Conservation (phyloP, 23 tunicate species). For the Clavelina lepadiformis region DNA sequence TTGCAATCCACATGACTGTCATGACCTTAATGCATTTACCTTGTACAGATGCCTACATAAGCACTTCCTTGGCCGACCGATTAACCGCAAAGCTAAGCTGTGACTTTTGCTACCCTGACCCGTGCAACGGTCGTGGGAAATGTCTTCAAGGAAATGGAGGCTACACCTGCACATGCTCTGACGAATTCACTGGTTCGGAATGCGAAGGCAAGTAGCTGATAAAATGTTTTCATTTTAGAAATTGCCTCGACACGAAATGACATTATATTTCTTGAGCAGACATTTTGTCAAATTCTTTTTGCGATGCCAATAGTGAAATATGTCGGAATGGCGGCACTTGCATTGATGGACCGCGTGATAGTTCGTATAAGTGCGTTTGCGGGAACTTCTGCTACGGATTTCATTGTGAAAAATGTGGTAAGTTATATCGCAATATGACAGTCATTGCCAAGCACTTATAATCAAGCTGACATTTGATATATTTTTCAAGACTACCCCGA, state of each 20-base stretch:
- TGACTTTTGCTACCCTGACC: conserved; percentile 17
- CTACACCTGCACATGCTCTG: not conserved
- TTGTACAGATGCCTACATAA: no score
- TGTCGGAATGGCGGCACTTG: conserved; percentile 10
- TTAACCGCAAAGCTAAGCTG: not conserved
- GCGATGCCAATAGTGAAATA: conserved; percentile 7
- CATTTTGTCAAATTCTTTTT: conserved; percentile 4
- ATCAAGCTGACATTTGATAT: no score
- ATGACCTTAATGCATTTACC: no score
- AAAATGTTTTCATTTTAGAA: no score
- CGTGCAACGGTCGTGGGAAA: conserved; percentile 9
- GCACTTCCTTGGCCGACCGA: not conserved
- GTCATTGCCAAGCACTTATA: no score
- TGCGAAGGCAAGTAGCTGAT: not conserved
- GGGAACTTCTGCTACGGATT: not conserved
- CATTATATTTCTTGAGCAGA: no score
- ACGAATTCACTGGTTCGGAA: not conserved
- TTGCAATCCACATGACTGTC: no score
- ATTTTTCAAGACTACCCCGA: no score
- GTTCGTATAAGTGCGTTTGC: conserved; percentile 7
- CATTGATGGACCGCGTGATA: conserved; percentile 9
- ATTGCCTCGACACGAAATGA: no score
- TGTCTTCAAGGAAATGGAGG: not conserved
- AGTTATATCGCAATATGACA: no score
- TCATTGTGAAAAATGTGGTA: conserved; percentile 16